phyloP scores from a whole-genome alignment of 2,113 vertebrate genomes.

The Leucoraja erinaceus region DNA sequence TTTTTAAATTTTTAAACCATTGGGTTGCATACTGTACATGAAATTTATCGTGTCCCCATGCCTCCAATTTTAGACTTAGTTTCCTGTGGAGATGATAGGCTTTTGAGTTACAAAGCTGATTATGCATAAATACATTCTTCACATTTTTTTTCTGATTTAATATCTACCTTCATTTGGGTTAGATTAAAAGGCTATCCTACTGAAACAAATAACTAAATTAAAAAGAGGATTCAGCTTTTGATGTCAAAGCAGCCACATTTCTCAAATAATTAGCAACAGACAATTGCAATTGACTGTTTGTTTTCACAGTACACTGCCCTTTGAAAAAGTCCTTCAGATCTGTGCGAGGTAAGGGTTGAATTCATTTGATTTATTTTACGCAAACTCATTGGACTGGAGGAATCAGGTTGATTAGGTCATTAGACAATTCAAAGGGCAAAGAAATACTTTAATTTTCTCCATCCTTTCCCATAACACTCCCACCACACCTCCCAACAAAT shows the following conservation, averaged over 20 bases:
- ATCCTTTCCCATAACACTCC: background rate
- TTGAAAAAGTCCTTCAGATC: conserved; percentile 35
- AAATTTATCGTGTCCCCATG: background rate
- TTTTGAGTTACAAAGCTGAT: conserved; percentile 42
- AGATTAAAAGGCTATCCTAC: conserved; percentile 53
- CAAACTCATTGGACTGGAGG: background rate
- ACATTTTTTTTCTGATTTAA: conserved; percentile 40
- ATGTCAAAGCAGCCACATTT: conserved; percentile 54
- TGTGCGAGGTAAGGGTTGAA: background rate
- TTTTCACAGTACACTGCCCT: conserved; percentile 42
- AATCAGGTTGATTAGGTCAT: background rate
- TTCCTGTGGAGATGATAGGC: background rate
- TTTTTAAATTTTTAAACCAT: background rate
- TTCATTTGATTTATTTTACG: conserved; percentile 12
- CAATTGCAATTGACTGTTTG: conserved; percentile 48
- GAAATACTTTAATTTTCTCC: background rate
- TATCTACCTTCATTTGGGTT: conserved; percentile 52
- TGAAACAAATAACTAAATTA: conserved; percentile 53
- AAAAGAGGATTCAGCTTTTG: conserved; percentile 55
- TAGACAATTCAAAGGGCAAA: background rate
- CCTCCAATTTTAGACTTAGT: background rate
- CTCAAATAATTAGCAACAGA: conserved; percentile 55
- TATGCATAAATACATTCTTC: conserved; percentile 46
- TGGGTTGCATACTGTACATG: background rate
- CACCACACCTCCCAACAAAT: background rate